Evolutionary conservation across 2,113 vertebrate species (phyloP).

Genomic region (Mesoclemmys tuberculata): DNA sequence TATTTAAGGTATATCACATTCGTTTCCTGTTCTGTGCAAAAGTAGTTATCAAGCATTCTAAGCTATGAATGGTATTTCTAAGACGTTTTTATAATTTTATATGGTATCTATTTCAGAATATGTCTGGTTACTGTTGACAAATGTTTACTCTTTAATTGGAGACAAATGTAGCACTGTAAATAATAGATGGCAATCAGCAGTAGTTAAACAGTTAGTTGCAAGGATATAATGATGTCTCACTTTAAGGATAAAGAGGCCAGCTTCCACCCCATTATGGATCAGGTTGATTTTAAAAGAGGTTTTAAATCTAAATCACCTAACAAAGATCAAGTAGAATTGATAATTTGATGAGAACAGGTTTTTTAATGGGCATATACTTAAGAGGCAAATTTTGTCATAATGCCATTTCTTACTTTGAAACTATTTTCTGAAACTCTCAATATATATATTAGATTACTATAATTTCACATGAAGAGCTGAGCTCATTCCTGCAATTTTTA

Average conservation of each 20-base stretch:
- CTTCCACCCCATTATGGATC: conserved; percentile 54
- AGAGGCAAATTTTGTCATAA: conserved; percentile 71
- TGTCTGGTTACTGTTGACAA: conserved; percentile 20
- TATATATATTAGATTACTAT: conserved; percentile 44
- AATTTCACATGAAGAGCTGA: conserved; percentile 16
- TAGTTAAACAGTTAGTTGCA: conserved; percentile 40
- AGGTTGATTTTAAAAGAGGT: conserved; percentile 61
- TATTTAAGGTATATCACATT: not conserved
- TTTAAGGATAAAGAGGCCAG: conserved; percentile 44
- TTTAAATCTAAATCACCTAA: conserved; percentile 70
- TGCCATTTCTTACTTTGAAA: conserved; percentile 68
- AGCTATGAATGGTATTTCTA: not conserved
- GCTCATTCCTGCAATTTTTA: not conserved
- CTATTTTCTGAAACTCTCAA: conserved; percentile 60
- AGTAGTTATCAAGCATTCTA: not conserved
- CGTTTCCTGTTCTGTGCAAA: not conserved
- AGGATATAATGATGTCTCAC: conserved; percentile 31
- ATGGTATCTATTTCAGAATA: not conserved
- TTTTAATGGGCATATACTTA: conserved; percentile 65
- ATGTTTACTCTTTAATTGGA: not conserved
- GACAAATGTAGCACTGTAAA: not conserved
- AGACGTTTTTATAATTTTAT: not conserved
- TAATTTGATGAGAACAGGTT: conserved; percentile 69
- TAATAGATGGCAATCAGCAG: not conserved
- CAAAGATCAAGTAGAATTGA: conserved; percentile 65